A percentile compares a stretch with the other conserved stretches of the same genome.
These are phyloP conservation scores for Numenius arquata DNA, from an alignment of 2,113 vertebrate genomes.

Conservation along the genomic window DNA sequence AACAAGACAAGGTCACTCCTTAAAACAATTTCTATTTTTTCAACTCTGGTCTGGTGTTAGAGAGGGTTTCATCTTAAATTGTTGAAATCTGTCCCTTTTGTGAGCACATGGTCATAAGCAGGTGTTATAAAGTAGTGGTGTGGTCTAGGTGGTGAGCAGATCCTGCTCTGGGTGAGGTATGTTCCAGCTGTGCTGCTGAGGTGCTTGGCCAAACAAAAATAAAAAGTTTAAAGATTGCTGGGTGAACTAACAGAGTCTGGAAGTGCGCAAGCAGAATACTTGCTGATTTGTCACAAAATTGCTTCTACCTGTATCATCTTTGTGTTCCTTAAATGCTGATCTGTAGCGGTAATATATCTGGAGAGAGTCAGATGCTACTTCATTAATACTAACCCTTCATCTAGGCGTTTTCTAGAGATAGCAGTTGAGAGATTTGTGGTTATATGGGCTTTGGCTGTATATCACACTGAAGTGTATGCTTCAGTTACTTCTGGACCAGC, in stretches of 20 bases:
- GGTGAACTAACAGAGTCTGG: background rate
- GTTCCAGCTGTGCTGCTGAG: background rate
- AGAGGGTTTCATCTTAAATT: background rate
- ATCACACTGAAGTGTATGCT: background rate
- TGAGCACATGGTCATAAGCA: background rate
- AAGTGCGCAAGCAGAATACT: background rate
- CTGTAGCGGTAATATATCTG: background rate
- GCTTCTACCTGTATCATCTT: background rate
- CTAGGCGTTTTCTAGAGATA: fast-evolving
- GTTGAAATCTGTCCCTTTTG: background rate
- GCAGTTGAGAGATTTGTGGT: background rate
- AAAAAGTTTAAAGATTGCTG: background rate
- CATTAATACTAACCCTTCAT: background rate
- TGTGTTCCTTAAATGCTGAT: background rate
- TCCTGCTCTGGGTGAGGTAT: background rate
- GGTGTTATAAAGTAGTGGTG: background rate
- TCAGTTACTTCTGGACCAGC: background rate
- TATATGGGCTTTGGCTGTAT: background rate
- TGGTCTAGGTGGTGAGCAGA: background rate
- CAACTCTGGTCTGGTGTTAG: background rate
- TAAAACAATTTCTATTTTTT: background rate
- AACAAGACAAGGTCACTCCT: background rate
- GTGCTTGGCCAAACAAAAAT: background rate
- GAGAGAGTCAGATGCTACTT: background rate
- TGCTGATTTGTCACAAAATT: background rate